Conservation (phyloP, 2,797 vertebrate genomes). For the Staurois parvus region DNA sequence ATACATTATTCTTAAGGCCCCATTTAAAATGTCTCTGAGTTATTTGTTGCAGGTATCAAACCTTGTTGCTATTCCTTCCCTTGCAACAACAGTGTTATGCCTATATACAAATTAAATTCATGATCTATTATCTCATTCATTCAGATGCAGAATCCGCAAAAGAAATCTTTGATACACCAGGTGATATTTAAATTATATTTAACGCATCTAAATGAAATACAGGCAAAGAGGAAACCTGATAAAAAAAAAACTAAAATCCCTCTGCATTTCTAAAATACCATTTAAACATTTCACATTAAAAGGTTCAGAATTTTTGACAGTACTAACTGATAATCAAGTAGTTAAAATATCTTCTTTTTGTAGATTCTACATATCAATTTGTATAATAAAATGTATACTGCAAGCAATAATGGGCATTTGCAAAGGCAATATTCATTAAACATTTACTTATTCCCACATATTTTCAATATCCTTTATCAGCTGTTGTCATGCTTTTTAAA, state of each 20-base stretch:
- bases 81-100: slow-evolving; percentile 29
- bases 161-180: slow-evolving; percentile 17
- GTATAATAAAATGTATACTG: no score
- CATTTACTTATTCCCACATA: no score
- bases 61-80: slow-evolving; percentile 22
- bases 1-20: slow-evolving; percentile 20
- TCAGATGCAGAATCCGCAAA: slow-evolving; percentile 29
- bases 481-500: no score
- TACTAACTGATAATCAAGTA: no score
- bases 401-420: no score
- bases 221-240: background rate
- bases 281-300: background rate
- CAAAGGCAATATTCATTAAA: no score
- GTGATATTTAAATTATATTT: slow-evolving; percentile 25
- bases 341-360: no score
- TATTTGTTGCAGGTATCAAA: slow-evolving; percentile 32
- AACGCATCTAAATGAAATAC: background rate
- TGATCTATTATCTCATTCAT: slow-evolving; percentile 18
- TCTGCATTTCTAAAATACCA: background rate
- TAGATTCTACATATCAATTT: no score
- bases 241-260: background rate
- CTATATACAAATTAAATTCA: slow-evolving; percentile 22
- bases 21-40: slow-evolving; percentile 6
- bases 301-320: no score
- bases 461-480: no score